Base-by-base conservation (phyloP, 2,888 invertebrate species). In the Polymixis flavicincta region DNA sequence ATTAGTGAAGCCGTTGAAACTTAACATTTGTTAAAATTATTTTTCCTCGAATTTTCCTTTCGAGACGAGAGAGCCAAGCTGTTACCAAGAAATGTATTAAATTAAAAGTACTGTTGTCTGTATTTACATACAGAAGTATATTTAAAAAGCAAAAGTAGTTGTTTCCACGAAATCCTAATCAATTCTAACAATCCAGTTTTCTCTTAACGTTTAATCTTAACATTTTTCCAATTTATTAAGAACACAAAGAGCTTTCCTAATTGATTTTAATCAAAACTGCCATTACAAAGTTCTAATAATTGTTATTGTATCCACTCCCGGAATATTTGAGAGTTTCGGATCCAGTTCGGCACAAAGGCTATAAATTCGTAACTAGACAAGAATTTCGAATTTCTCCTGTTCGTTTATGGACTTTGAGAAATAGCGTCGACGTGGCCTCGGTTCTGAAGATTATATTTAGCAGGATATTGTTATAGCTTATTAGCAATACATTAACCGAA, bases 281-380 rank as follows among this genome's bases (percentile, higher is more conserved):
- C 55, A 52, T 54, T 42, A 67, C 8, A 28, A 65, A 60, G 45
- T 71, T 63, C 14, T 57, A 50, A 17, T 64, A 57, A 73, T 74
- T 67, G 74, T 73, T 71, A 67, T 63, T 63, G 54, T 22, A n/a
- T n/a, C n/a, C n/a, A 25, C 28, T n/a, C 45, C 45, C 11, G 42
- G 42, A 71, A 81, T 67, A 54, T 52, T 63, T 28, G 17, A 48
- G 50, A 66, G 37, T 28, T 60, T 54, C 25, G 32, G 69, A 63
- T 45, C 19, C 57, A 37, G 54, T 78, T 61, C 13, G 22, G 37
- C 45, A 59, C 54, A 50, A 55, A 76, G 54, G 67, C 71, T 55
- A 68, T 82, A 82, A 76, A 76, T 76, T 82, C n/a, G 63, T 50
- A 68, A 80, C 63, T n/a, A 55, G 50, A 25, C 67, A 76, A 76